Evolutionary conservation across 2,888 invertebrate species (phyloP), one percentile per base, ranked within the genome.

Genomic region (Rhaphigaster nebulosa): DNA sequence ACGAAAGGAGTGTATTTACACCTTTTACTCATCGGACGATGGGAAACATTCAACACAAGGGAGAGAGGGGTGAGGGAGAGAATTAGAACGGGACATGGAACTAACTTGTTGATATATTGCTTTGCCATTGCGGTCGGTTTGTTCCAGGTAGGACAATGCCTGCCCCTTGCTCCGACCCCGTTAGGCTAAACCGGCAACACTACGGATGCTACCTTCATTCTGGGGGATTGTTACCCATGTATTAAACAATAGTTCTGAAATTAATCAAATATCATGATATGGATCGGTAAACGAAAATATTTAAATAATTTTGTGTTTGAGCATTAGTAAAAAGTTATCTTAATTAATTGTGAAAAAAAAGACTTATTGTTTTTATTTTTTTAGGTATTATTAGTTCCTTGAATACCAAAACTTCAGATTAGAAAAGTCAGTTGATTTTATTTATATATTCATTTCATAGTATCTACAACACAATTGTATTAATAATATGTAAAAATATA

Each of bases 101-200:
- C 84, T 84, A 84, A 84, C 84, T 84, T 84, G 84, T 45, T 84
- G 84, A 84, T 84, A 84, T 84, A 84, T 84, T 84, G 84, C 84
- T 84, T n/a, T 84, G 84, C 84, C 84, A 84, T 84, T 84, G 84
- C 84, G 84, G 84, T 84, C 84, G 84, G 84, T 84, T 84, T 84
- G 84, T 84, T 84, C 45, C 84, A 84, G 84, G 84, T 84, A n/a
- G 84, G 84, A 84, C 84, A 84, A 84, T 45, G 84, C n/a, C 84
- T 84, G 84, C 84, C 84, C 84, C 84, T 84, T n/a, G 18, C 15
- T 5, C 45, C 38, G 26, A 13, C n/a, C 84, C 45, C 65, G 29
- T 15, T 65, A 65, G 65, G 29, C 65, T 29, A 65, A 65, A 65
- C 65, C 29, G 29, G 65, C 65, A 65, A 65, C 29, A 29, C 65